A percentile compares a stretch with the other conserved stretches of the same genome.
Conservation (phyloP, 2,113 vertebrate species). For the Notarius quadriscutis region DNA sequence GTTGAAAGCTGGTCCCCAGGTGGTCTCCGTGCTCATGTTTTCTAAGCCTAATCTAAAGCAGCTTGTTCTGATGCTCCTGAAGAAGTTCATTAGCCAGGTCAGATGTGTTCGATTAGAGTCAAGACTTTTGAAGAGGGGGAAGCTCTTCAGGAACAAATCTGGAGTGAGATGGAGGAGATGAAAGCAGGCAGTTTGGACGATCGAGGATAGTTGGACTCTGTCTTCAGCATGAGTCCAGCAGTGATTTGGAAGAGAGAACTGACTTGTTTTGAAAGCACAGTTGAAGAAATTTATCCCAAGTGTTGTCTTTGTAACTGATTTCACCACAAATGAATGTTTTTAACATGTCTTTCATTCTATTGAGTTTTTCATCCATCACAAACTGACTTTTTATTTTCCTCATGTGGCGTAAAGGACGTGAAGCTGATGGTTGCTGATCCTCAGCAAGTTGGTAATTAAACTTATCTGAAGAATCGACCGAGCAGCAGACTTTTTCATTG, state of each 20-base stretch:
- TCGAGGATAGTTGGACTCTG: neutral
- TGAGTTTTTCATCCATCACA: neutral
- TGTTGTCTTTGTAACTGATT: neutral
- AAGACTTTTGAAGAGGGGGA: neutral
- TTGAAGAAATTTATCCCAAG: neutral
- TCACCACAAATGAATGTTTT: neutral
- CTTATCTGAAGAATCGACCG: neutral
- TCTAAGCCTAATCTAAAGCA: conserved; percentile 25
- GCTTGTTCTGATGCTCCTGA: conserved; percentile 12
- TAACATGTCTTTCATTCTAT: neutral
- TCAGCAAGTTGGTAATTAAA: neutral
- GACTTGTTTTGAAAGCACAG: neutral
- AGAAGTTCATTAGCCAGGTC: conserved; percentile 14
- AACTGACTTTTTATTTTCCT: too few relatives aligned
- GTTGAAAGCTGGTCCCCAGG: conserved; percentile 32
- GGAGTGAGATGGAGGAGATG: neutral
- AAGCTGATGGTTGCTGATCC: neutral
- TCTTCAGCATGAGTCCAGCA: neutral
- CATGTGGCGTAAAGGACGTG: neutral
- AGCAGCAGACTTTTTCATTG: neutral
- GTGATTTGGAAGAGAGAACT: neutral
- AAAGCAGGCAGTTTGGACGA: neutral
- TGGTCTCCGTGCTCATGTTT: conserved; percentile 24
- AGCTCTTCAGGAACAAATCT: neutral
- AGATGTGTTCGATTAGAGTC: conserved; percentile 31